Evolutionary conservation across 1,140 invertebrate genomes (phyloP).

Genomic region (Heliconius eleuchia): DNA sequence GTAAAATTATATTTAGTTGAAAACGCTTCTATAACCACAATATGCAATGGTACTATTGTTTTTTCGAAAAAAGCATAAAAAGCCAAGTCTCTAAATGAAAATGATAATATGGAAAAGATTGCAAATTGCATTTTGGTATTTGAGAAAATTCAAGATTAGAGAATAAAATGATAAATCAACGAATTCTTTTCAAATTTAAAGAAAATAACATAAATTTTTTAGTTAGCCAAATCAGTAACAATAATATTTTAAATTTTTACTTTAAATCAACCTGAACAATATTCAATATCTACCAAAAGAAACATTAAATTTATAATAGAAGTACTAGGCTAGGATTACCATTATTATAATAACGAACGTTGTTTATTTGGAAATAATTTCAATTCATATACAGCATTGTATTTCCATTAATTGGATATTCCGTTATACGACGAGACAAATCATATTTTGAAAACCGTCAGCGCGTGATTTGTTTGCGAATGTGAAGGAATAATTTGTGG

Average conservation of each 20-base stretch:
- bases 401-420: conserved; percentile 24
- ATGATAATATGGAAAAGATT: no score
- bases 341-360: not conserved
- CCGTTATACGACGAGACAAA: conserved; percentile 26
- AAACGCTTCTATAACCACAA: conserved; percentile 8
- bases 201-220: no score
- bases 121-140: no score
- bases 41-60: not conserved
- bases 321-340: not conserved
- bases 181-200: no score
- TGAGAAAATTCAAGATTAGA: no score
- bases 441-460: conserved; percentile 22
- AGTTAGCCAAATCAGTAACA: no score
- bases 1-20: conserved; percentile 19
- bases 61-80: not conserved
- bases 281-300: not conserved
- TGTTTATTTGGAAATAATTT: conserved; percentile 11
- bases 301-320: not conserved
- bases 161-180: no score
- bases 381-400: conserved; percentile 27
- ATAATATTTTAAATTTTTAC: no score
- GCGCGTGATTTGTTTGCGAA: conserved; percentile 31
- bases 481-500: conserved; percentile 25
- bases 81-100: no score
- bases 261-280: not conserved